Evolutionary conservation across 2,888 invertebrate species (phyloP).

Genomic region (Catocala nupta): DNA sequence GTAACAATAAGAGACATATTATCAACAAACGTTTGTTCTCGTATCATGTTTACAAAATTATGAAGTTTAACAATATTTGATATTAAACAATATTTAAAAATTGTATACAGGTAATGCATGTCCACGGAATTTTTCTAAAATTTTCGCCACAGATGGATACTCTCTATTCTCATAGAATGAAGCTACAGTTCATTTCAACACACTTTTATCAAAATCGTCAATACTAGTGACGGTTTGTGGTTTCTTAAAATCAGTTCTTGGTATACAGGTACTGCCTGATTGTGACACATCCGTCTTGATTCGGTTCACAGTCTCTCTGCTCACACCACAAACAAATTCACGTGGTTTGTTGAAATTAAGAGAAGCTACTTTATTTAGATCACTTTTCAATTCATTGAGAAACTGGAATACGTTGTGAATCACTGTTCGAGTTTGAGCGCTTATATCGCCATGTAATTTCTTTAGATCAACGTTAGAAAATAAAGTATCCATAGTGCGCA

Average conservation of each 20-base stretch:
- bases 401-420: constrained; percentile 4
- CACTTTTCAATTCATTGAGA: constrained; percentile 1
- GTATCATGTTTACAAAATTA: too few relatives aligned
- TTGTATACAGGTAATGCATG: constrained; percentile 4
- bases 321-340: constrained; percentile 1
- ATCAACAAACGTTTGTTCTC: too few relatives aligned
- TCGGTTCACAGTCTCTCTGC: constrained; percentile 2
- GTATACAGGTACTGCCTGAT: constrained; percentile 3
- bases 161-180: constrained; percentile 4
- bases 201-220: constrained; percentile 2
- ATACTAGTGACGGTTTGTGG: constrained; percentile 6
- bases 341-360: constrained; percentile 5
- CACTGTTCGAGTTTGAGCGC: constrained; percentile 4
- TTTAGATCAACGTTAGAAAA: constrained; percentile 4
- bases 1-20: too few relatives aligned
- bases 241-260: constrained; percentile 6
- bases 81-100: too few relatives aligned
- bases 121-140: neutral
- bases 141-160: neutral
- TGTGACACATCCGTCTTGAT: constrained; percentile 2
- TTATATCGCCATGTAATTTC: constrained; percentile 4
- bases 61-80: too few relatives aligned
- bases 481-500: constrained; percentile 4
- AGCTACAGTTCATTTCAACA: constrained; percentile 2
- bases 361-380: neutral